Percentiles rank a stretch among this genome's conserved stretches.
Conservation (phyloP, 2,113 vertebrate species). For the Festucalex cinctus region DNA sequence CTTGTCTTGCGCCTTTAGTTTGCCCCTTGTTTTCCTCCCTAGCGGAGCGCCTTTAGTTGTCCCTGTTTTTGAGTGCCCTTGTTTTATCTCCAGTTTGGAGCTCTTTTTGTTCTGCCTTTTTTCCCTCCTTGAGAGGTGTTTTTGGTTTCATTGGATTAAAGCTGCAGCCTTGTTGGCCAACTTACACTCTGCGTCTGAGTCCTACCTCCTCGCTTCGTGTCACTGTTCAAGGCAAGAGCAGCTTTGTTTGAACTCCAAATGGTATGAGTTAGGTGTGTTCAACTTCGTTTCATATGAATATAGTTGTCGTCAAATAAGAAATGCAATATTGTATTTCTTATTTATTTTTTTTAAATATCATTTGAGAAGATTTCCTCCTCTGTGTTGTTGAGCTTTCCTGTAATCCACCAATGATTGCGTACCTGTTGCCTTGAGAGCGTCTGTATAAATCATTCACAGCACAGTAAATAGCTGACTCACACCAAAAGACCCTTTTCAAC, state of each 20-base stretch:
- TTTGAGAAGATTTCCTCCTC: not conserved
- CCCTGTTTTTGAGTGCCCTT: too few species aligned
- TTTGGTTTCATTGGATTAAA: too few species aligned
- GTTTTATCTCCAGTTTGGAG: too few species aligned
- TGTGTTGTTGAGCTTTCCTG: not conserved
- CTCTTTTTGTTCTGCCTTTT: too few species aligned
- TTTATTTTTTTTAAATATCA: not conserved
- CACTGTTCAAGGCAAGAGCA: not conserved
- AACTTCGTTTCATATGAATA: not conserved
- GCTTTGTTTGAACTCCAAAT: not conserved
- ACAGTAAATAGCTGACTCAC: constrained; percentile 9
- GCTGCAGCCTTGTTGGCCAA: too few species aligned
- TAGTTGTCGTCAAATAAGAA: not conserved
- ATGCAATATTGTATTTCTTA: not conserved
- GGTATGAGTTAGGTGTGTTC: not conserved
- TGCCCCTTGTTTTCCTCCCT: too few species aligned
- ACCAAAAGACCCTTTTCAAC: not conserved
- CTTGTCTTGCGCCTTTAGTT: too few species aligned
- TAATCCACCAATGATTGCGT: not conserved
- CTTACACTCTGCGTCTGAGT: too few species aligned
- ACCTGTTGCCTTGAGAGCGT: not conserved
- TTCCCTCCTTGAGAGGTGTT: too few species aligned
- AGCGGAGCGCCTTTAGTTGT: too few species aligned
- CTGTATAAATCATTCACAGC: constrained; percentile 16
- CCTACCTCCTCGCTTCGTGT: too few species aligned